Conservation (phyloP, 2,797 vertebrate genomes). For the Sternotherus odoratus region DNA sequence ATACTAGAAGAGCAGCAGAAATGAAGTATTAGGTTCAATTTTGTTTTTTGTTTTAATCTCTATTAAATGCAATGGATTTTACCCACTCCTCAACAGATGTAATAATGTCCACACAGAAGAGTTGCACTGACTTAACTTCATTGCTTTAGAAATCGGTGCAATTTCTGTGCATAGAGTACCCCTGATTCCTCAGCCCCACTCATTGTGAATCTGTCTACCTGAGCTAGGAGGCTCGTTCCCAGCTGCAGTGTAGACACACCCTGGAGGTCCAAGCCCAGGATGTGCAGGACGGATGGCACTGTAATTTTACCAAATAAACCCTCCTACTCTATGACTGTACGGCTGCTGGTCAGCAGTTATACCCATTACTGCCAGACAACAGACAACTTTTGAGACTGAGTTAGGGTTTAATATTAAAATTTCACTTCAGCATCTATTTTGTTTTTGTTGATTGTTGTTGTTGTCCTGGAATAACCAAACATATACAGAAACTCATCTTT, state of each 20-base stretch:
- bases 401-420: background rate
- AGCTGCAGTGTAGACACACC: background rate
- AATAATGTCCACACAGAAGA: accelerated
- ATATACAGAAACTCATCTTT: background rate
- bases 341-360: background rate
- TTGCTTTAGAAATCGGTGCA: background rate
- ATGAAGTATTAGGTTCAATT: background rate
- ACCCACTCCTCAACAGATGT: too few relatives aligned
- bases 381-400: background rate
- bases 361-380: background rate
- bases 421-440: background rate
- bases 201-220: background rate
- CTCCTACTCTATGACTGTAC: background rate
- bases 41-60: too few relatives aligned
- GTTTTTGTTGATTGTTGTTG: accelerated
- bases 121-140: too few relatives aligned
- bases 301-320: background rate
- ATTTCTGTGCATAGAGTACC: background rate
- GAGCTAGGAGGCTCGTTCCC: background rate
- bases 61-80: too few relatives aligned
- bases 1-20: slow-evolving; percentile 31
- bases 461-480: background rate
- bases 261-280: background rate
- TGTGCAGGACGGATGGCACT: background rate
- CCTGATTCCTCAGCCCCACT: background rate